A percentile compares a stretch with the other conserved stretches of the same genome.
phyloP scores from a whole-genome alignment of 1,140 invertebrate species.

The Asbolus verrucosus region DNA sequence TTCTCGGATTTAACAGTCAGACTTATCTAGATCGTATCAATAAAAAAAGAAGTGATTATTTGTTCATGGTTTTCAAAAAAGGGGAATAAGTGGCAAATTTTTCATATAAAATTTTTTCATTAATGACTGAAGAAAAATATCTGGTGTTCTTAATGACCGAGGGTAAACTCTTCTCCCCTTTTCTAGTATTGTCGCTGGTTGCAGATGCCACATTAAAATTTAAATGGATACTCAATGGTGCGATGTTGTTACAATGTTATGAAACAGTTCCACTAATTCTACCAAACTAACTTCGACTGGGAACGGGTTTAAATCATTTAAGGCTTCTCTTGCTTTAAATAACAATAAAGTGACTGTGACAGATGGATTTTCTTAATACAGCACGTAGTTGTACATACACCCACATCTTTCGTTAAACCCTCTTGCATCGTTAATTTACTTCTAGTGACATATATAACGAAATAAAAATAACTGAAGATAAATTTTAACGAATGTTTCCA shows the following conservation, averaged over 20 bases:
- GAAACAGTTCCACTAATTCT: neutral
- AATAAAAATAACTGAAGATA: too few species aligned
- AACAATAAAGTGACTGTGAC: conserved; percentile 4
- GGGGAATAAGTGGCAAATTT: too few species aligned
- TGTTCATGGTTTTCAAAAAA: neutral
- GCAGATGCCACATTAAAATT: conserved; percentile 5
- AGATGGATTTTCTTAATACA: conserved; percentile 1
- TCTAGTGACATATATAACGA: too few species aligned
- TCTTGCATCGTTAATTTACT: too few species aligned
- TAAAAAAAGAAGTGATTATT: neutral
- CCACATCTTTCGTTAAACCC: too few species aligned
- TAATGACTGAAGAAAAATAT: neutral
- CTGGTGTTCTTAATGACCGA: neutral
- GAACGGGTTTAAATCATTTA: neutral
- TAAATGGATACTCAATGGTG: conserved; percentile 10
- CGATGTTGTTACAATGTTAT: neutral
- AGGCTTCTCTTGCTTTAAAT: neutral
- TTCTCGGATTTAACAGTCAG: neutral
- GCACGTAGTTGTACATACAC: too few species aligned
- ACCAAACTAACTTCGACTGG: neutral
- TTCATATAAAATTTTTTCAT: too few species aligned
- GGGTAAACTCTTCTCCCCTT: neutral
- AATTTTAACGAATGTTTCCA: too few species aligned
- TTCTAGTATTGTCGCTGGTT: neutral
- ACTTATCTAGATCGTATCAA: too few species aligned